Percentiles rank a stretch among this genome's conserved stretches.
phyloP scores from a whole-genome alignment of 2,113 vertebrate genomes.

The Geococcyx californianus region DNA sequence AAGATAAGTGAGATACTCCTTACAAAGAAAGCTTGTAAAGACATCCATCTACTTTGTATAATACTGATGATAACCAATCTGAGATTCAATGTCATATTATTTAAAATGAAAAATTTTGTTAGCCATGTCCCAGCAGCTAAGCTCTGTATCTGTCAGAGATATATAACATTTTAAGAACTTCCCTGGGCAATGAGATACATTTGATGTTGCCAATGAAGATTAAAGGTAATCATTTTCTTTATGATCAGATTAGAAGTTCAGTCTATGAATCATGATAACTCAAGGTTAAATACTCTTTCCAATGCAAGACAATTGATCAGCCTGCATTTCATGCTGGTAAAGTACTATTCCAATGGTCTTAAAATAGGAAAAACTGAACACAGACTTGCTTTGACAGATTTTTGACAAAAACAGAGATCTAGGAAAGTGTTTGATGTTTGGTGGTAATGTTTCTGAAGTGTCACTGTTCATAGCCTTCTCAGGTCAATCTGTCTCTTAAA shows the following conservation, averaged over 20 bases:
- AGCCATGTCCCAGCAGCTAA: background rate
- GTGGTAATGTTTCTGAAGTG: background rate
- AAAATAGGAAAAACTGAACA: background rate
- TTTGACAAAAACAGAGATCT: background rate
- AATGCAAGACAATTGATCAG: background rate
- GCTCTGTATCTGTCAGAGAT: background rate
- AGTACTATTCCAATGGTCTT: background rate
- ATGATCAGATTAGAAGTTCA: background rate
- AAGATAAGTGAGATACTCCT: background rate
- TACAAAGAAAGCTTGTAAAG: background rate
- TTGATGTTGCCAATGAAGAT: background rate
- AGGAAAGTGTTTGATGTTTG: background rate
- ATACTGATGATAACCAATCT: background rate
- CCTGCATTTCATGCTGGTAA: background rate
- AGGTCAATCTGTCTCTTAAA: background rate
- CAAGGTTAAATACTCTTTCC: background rate
- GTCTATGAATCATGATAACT: background rate
- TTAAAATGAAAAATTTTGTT: background rate
- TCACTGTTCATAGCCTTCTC: background rate
- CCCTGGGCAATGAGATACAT: background rate
- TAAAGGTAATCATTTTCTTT: background rate
- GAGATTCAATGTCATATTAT: background rate
- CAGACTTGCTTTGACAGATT: background rate
- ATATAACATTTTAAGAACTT: background rate
- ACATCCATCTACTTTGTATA: background rate